These are phyloP conservation scores for Drosophila helvetica DNA, from an alignment of 2,888 invertebrate species.

Conservation along the genomic window DNA sequence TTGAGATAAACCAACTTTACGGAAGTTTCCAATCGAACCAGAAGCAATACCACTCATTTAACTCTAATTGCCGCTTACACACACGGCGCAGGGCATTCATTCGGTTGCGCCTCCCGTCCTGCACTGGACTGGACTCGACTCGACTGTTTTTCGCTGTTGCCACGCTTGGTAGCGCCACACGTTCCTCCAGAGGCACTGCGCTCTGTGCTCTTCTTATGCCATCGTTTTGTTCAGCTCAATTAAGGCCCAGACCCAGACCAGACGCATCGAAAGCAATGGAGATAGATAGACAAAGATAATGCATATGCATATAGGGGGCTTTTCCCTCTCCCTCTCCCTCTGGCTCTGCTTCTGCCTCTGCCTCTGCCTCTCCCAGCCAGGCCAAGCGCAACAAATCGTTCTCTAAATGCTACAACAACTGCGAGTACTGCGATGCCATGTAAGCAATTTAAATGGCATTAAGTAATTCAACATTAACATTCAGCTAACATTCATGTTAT, in stretches of 20 bases:
- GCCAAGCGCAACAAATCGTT: constrained; percentile 72
- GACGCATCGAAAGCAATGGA: constrained; percentile 29
- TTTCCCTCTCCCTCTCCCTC: background rate
- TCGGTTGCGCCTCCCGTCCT: constrained; percentile 28
- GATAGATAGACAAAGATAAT: constrained; percentile 4
- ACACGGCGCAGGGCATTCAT: constrained; percentile 44
- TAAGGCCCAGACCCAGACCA: constrained; percentile 35
- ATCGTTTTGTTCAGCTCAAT: constrained; percentile 63
- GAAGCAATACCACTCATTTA: constrained; percentile 47
- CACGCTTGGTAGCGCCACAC: constrained; percentile 11
- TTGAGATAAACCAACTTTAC: constrained; percentile 62
- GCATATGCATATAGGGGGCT: constrained; percentile 20
- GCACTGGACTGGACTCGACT: background rate
- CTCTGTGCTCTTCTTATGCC: constrained; percentile 50
- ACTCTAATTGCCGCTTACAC: constrained; percentile 50
- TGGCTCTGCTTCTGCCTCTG: too few species aligned
- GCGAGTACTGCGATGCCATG: constrained; percentile 7
- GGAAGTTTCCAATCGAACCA: constrained; percentile 58
- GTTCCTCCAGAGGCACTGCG: constrained; percentile 19
- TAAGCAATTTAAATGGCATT: constrained; percentile 61
- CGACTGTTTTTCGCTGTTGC: constrained; percentile 33
- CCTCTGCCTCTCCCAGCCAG: constrained; percentile 29
- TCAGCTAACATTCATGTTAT: constrained; percentile 37
- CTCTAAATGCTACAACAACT: constrained; percentile 46
- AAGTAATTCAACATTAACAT: constrained; percentile 61